These are phyloP conservation scores for Ranitomeya imitator DNA, from an alignment of 2,113 vertebrate species.

Conservation along the genomic window DNA sequence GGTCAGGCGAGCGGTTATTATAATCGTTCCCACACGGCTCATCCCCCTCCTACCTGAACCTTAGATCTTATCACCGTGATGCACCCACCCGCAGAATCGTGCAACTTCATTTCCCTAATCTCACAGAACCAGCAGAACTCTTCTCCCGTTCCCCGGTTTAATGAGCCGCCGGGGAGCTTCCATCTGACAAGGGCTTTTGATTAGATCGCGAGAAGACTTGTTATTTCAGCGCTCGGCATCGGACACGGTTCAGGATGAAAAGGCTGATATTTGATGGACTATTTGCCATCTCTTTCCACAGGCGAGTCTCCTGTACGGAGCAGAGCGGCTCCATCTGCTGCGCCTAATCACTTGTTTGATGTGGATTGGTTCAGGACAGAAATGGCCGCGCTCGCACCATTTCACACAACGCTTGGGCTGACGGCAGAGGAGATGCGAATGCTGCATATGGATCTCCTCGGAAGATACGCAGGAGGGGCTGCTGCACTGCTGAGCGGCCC, in stretches of 20 bases:
- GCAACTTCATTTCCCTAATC: neutral
- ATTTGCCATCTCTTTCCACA: neutral
- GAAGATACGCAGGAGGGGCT: neutral
- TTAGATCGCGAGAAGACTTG: neutral
- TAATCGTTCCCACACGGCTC: neutral
- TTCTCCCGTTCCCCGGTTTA: neutral
- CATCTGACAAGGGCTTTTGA: slow-evolving; percentile 20
- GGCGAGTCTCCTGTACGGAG: neutral
- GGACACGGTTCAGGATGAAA: slow-evolving; percentile 20
- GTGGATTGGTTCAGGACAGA: slow-evolving; percentile 34
- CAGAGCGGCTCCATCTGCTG: slow-evolving; percentile 22
- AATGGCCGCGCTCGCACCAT: neutral
- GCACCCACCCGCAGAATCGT: neutral
- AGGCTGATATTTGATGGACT: neutral
- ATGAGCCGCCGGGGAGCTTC: neutral
- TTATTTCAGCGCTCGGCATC: neutral
- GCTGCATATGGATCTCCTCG: neutral
- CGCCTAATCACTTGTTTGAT: slow-evolving; percentile 21
- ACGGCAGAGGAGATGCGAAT: neutral
- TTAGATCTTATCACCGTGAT: neutral
- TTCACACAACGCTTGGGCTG: neutral
- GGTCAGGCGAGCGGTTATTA: neutral
- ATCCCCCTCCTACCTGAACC: neutral
- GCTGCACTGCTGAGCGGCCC: neutral
- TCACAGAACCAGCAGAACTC: accelerated